Conservation (phyloP, 2,888 invertebrate species). For the Aelia acuminata region DNA sequence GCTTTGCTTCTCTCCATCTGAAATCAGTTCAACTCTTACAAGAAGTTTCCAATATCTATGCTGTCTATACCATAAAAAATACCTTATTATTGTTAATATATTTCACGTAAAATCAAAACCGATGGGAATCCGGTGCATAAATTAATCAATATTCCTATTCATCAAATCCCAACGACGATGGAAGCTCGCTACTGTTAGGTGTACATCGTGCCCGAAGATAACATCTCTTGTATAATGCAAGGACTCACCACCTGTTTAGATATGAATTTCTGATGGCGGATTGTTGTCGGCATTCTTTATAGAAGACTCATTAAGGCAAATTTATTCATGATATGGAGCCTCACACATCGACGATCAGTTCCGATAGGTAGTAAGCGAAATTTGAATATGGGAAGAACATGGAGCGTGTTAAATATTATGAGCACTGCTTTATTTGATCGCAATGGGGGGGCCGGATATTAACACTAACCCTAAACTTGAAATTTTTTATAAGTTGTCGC, state of each 20-base stretch:
- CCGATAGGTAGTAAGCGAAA: constrained; percentile 11
- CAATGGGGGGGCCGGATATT: background rate
- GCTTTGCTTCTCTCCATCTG: background rate
- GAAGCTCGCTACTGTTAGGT: constrained; percentile 10
- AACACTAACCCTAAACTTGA: background rate
- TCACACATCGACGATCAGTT: constrained; percentile 17
- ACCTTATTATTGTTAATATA: background rate
- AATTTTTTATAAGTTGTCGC: too few relatives aligned
- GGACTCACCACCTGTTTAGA: background rate
- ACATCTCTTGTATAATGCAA: constrained; percentile 22
- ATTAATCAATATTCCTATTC: background rate
- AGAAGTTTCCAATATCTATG: background rate
- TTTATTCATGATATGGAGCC: constrained; percentile 33
- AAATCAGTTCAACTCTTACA: background rate
- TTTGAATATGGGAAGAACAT: background rate
- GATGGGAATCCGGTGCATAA: background rate
- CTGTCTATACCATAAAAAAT: background rate
- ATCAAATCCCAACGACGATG: background rate
- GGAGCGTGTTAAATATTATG: background rate
- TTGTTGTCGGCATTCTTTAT: constrained; percentile 5
- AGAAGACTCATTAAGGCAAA: constrained; percentile 10
- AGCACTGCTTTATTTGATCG: background rate
- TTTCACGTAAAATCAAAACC: background rate
- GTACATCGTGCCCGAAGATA: constrained; percentile 6
- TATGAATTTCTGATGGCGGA: constrained; percentile 43